Evolutionary conservation across 2,888 invertebrate species (phyloP), one percentile per base, ranked within the genome.

Genomic region (Chloromyia formosa): DNA sequence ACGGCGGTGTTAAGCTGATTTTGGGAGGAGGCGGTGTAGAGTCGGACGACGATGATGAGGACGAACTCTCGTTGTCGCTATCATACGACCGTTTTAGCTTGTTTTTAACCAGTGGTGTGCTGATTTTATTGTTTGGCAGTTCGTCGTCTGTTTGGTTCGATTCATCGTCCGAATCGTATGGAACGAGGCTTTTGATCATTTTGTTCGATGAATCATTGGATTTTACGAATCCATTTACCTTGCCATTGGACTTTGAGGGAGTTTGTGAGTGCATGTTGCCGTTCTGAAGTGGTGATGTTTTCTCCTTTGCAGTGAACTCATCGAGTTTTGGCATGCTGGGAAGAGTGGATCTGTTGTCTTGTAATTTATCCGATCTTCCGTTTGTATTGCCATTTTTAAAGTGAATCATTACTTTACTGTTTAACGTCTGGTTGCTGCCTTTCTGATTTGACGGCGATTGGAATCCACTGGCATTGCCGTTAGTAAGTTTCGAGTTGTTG

Each of bases 91-190:
- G 64, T 58, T 74, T 72, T 12, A 58, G 27, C n/a, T 22, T 54
- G n/a, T 58, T 71, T 12, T 62, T 20, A 18, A n/a, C 1, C 7
- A 23, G 56, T 16, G 66, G 12, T 18, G 22, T 56, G 10, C 42
- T 64, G 49, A 58, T 7, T 27, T 69, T 71, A 16, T 72, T 60
- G 4, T 20, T 72, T 45, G 71, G 72, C 62, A 22, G 64, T 40
- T 78, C 77, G 18, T 77, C 78, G 16, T 78, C 77, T 14, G 75
- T 82, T 80, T 87, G 87, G 75, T 87, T 87, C 2, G 87, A 84
- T 77, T 87, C 89, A 0, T 89, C 89, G 80, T 89, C 89, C 0
- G 88, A 88, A 79, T 89, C 90, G 79, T 90, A 90, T 22, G 90
- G 90, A 74, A 90, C 90, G 73, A 90, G 84, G 75, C 85, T 84